Percentiles rank a stretch among this genome's conserved stretches.
phyloP scores from a whole-genome alignment of 2,113 vertebrate species.

The Triplophysa siluroides region DNA sequence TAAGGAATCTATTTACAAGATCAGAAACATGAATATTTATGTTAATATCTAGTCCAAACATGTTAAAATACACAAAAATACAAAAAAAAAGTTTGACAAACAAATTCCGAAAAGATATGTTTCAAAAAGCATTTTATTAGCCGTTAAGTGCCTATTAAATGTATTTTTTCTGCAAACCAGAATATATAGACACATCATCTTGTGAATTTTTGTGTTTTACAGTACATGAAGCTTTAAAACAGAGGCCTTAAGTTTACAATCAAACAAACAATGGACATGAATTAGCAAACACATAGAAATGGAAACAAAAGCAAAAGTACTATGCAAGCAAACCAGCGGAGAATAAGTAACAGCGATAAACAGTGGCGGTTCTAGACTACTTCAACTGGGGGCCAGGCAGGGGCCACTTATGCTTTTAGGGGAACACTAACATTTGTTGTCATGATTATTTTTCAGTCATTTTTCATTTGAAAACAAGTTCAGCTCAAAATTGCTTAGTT shows the following conservation, averaged over 20 bases:
- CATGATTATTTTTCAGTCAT: too few relatives aligned
- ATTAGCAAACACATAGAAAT: not conserved
- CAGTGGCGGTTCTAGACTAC: too few relatives aligned
- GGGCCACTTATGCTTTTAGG: too few relatives aligned
- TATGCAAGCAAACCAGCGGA: not conserved
- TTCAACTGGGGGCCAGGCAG: too few relatives aligned
- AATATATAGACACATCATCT: conserved; percentile 69
- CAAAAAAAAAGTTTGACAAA: conserved; percentile 5
- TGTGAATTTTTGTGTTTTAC: conserved; percentile 1
- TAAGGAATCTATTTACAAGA: not conserved
- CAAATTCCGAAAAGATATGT: not conserved
- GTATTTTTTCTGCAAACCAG: conserved; percentile 61
- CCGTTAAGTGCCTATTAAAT: conserved; percentile 55
- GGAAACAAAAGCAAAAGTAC: not conserved
- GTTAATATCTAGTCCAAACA: not conserved
- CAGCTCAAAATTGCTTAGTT: too few relatives aligned
- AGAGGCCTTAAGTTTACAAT: not conserved
- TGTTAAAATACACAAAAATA: not conserved
- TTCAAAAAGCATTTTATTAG: conserved; percentile 72
- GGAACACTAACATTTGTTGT: too few relatives aligned
- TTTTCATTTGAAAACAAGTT: too few relatives aligned
- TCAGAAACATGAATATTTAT: not conserved
- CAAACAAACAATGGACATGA: not conserved
- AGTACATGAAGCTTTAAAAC: conserved; percentile 16
- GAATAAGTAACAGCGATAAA: not conserved